Base-by-base conservation (phyloP, 2,888 invertebrate genomes). In the Lepidonotus clava region DNA sequence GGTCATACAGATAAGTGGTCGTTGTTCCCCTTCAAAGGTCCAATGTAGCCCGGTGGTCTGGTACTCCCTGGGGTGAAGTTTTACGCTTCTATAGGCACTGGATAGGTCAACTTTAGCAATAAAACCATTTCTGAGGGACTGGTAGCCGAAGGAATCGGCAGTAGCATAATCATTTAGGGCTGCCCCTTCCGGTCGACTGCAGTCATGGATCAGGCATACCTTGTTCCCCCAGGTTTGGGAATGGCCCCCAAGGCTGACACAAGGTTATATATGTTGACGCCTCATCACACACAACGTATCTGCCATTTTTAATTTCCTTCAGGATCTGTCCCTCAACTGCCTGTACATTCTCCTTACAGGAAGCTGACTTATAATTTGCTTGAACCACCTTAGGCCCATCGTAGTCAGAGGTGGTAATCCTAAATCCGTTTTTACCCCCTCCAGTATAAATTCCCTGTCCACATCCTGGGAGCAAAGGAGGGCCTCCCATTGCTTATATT, bases 181-280 rank as follows among this genome's bases (percentile, higher is more conserved):
- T 11, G 5, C 4, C 14, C 84, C 84, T 21, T 14, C 32, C 5
- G 61, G 61, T 5, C 34, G 14, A 61, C 56, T 56, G 41, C 56
- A 51, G 61, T 84, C 84, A 84, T 56, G 84, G n/a, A 84, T 84
- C 2, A 84, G 34, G 14, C 84, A 11, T 28, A 84, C 84, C 28
- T 24, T 36, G 18, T 24, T 11, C 14, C 41, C 41, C 18, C 36
- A 6, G 2, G 21, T 32, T 83, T 83, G 6, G 38, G 38, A n/a
- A 83, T 83, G n/a, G 83, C 83, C 21, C 41, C 83, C 8, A 83
- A 46, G n/a, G 41, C 83, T n/a, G 40, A 38, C 21, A 83, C 46
- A 11, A 83, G 38, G 40, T 5, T 34, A 24, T n/a, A n/a, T n/a
- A n/a, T n/a, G n/a, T n/a, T n/a, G 83, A 46, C 28, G 38, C n/a